These are phyloP conservation scores for Dasyornis broadbenti DNA, from an alignment of 2,113 vertebrate genomes.

Conservation along the genomic window DNA sequence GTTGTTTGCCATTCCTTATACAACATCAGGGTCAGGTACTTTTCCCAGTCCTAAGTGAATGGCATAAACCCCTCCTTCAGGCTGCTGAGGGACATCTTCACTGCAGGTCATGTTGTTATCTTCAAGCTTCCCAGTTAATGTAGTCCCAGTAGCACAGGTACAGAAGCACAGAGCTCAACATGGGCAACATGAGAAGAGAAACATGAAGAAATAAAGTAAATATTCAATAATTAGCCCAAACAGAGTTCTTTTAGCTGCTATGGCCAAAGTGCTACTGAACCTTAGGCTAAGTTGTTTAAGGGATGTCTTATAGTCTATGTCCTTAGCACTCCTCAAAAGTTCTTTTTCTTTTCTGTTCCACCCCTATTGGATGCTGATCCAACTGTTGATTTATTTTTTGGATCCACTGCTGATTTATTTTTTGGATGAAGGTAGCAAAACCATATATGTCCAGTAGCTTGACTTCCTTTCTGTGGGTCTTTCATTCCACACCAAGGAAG, in stretches of 20 bases:
- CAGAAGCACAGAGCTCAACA: background rate
- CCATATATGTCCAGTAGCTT: background rate
- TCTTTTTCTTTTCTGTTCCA: background rate
- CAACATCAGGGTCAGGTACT: background rate
- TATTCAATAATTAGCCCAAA: background rate
- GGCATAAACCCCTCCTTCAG: background rate
- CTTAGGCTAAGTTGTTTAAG: background rate
- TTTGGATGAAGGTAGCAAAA: background rate
- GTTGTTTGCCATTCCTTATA: background rate
- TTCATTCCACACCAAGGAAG: background rate
- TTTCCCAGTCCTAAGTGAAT: background rate
- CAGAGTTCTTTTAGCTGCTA: background rate
- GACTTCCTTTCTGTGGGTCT: background rate
- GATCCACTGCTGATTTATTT: background rate
- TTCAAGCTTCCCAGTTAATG: background rate
- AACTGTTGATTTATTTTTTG: background rate
- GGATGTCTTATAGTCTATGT: background rate
- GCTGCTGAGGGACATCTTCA: background rate
- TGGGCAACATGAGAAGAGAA: background rate
- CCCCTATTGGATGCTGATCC: background rate
- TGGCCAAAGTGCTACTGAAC: background rate
- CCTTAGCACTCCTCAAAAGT: background rate
- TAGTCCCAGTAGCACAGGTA: background rate
- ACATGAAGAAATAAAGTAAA: background rate
- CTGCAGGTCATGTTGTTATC: rapidly evolving